Base-by-base conservation (phyloP, 1,140 invertebrate species). In the Chymomyza costata region DNA sequence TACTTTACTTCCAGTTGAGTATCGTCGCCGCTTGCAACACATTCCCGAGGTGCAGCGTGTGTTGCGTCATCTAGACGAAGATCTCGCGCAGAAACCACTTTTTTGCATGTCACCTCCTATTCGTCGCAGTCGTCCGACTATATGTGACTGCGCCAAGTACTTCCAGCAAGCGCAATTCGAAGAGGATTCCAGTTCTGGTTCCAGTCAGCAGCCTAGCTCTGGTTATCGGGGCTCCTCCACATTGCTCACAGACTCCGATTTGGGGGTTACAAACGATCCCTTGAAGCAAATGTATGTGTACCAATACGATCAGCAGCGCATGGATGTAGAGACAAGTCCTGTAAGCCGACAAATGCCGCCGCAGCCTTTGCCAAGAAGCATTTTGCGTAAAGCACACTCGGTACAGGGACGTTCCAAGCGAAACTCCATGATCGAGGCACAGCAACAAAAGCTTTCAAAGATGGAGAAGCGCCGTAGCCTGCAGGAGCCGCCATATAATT, bases 151-250 rank as follows among this genome's bases (percentile, higher is more conserved):
- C 66, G 88, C 88, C 53, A 88, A 87, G 51, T 85, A 50, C 51
- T 59, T 85, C 46, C 83, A 85, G 58, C 65, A 66, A 32, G 13
- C 32, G n/a, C 83, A 14, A 45, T 82, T 30, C 83, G 73, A 64
- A 13, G 82, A 73, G 30, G 82, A 57, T 0, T 92, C 91, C 2
- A 89, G 89, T 64, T 92, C 91, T 34, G 93, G 92, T 52, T 92
- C 91, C 18, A 91, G 92, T 21, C 93, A 93, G 31, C 91, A 90
- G 57, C 93, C 93, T 1, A 94, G 93, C 31, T 94, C 93, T 0
- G 94, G 93, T 11, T 95, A 94, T 68, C 87, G 94, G 63, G 94
- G 93, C 32, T 95, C 93, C 0, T 95, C 93, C 0, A 94, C 93
- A 2, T 91, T 94, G 80, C 86, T 95, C 3, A 91, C 91, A 2